phyloP scores from a whole-genome alignment of 2,113 vertebrate genomes.

The Chauna torquata region DNA sequence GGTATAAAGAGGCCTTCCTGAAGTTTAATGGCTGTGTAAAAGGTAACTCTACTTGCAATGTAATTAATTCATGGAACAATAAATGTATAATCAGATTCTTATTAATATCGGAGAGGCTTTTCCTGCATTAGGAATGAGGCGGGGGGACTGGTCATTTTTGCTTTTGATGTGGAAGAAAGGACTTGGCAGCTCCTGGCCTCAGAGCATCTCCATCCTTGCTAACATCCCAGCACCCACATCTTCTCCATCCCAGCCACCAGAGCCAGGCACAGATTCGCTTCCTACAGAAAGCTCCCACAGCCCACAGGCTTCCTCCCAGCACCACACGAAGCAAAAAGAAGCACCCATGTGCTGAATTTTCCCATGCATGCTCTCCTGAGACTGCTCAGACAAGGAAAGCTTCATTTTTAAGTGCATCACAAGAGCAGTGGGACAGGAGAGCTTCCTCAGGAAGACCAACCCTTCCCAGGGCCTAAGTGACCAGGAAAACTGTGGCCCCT shows the following conservation, averaged over 20 bases:
- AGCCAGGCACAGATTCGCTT: not conserved
- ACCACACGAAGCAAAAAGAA: rapidly evolving
- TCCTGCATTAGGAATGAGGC: conserved; percentile 14
- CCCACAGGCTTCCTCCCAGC: not conserved
- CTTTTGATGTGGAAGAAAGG: rapidly evolving
- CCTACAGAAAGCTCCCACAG: not conserved
- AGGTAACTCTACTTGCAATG: conserved; percentile 69
- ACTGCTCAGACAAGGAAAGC: not conserved
- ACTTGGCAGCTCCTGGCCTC: not conserved
- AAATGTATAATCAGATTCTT: conserved; percentile 76
- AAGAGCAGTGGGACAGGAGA: not conserved
- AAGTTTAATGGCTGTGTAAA: conserved; percentile 77
- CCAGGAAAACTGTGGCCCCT: rapidly evolving
- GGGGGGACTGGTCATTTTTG: conserved; percentile 12
- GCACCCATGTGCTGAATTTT: not conserved
- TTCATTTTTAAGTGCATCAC: not conserved
- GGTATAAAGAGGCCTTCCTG: conserved; percentile 72
- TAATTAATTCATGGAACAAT: conserved; percentile 79
- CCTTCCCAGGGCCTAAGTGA: not conserved
- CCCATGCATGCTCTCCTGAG: not conserved
- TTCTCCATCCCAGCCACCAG: not conserved
- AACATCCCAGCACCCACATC: not conserved
- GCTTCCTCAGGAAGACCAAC: not conserved
- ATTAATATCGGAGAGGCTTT: conserved; percentile 73
- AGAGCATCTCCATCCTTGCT: not conserved